Evolutionary conservation across 2,888 invertebrate genomes (phyloP).

Genomic region (Anoplius nigerrimus): DNA sequence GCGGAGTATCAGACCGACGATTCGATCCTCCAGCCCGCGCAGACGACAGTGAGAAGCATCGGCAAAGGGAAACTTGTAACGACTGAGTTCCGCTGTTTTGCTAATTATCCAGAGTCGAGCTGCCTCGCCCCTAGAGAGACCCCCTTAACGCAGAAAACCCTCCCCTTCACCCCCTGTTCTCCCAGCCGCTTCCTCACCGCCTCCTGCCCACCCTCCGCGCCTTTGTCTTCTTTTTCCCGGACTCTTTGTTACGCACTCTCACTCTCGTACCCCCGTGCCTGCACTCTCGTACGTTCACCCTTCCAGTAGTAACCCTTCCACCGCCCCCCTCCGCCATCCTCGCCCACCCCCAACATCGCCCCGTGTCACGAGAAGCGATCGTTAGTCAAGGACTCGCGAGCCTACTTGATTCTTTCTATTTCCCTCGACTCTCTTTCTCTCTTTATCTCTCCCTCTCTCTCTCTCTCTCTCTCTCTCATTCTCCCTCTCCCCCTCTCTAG

Average conservation of each 20-base stretch:
- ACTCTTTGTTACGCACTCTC: background rate
- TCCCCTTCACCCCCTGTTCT: conserved; percentile 37
- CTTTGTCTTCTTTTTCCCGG: too few species aligned
- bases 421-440: conserved; percentile 20
- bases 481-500: too few species aligned
- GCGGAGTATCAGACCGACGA: too few species aligned
- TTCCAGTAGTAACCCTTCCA: too few species aligned
- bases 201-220: background rate
- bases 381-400: conserved; percentile 57
- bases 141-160: background rate
- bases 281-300: conserved; percentile 5
- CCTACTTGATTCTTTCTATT: conserved; percentile 16
- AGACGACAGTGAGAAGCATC: conserved; percentile 27
- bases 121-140: conserved; percentile 19
- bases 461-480: too few species aligned
- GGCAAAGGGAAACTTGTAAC: conserved; percentile 53
- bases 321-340: too few species aligned
- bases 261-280: background rate
- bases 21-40: too few species aligned
- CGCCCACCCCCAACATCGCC: conserved; percentile 49
- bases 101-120: conserved; percentile 61
- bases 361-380: conserved; percentile 60
- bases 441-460: too few species aligned
- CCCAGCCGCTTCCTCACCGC: too few species aligned
- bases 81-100: conserved; percentile 63